Evolutionary conservation across 2,888 invertebrate species (phyloP), one percentile per base, ranked within the genome.

Genomic region (Callyntrura guangdongensis): DNA sequence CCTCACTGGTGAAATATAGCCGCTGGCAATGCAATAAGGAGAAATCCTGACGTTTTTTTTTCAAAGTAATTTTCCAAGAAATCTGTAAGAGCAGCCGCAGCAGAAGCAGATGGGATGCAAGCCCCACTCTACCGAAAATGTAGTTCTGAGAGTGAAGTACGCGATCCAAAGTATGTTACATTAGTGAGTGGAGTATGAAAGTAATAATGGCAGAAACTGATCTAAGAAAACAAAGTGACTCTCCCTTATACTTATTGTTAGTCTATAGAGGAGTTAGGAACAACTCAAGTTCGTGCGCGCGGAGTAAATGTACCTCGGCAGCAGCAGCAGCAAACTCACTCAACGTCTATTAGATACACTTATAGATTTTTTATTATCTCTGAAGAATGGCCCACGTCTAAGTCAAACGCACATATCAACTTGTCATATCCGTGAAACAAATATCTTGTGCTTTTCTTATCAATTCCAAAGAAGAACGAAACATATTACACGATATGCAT

Each of bases 21-120:
- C 89, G 11, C 27, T 56, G 84, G 89, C 89, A 89, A 84, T 84
- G 89, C 77, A 89, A 89, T 89, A 89, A 89, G 88, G 45, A 72
- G 83, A 84, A 84, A 83, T 89, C 84, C 27, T 74, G 61, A 77
- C 84, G 74, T 74, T 82, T 69, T 83, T 74, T 84, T 74, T 88
- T 59, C 64, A 74, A 64, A 84, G 64, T 83, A 74, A 84, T 83
- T 89, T 89, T 88, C 72, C 49, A 49, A 36, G 82, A 88, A 88
- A 88, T 69, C 81, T 69, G 82, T 82, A 45, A 56, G 81, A 69
- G 74, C 25, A 86, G 25, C 17, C 22, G 59, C 8, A 84, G n/a
- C 27, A 11, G 53, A 6, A 69, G 36, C 53, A 49, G 27, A 59
- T 36, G 81, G 3, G 36, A 87, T 69, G 67, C 81, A 36, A 6